These are phyloP conservation scores for Polymixis lichenea DNA, from an alignment of 2,888 invertebrate species.

Conservation along the genomic window DNA sequence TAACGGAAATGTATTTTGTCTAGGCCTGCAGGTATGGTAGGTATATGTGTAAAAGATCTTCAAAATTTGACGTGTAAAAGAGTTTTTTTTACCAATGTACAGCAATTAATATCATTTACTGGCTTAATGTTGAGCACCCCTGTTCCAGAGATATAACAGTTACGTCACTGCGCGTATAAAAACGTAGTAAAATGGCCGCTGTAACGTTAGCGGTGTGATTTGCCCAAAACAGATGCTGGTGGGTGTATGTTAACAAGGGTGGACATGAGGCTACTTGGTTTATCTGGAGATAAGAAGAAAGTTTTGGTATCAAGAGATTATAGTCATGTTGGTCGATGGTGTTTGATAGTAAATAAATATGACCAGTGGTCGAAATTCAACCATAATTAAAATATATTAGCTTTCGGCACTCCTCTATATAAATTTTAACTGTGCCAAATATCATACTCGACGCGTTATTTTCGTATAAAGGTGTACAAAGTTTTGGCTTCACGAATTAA, in stretches of 20 bases:
- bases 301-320: neutral
- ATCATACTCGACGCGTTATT: too few relatives aligned
- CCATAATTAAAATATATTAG: too few relatives aligned
- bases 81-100: neutral
- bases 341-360: neutral
- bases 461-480: too few relatives aligned
- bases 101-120: neutral
- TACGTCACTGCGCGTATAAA: conserved; percentile 60
- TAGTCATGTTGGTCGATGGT: neutral
- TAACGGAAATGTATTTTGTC: too few relatives aligned
- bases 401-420: too few relatives aligned
- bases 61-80: neutral
- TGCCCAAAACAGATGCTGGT: conserved; percentile 50
- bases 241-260: conserved; percentile 14
- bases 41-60: neutral
- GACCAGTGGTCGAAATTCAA: too few relatives aligned
- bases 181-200: conserved; percentile 56
- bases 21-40: too few relatives aligned
- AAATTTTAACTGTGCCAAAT: too few relatives aligned
- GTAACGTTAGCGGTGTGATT: conserved; percentile 38
- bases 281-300: neutral
- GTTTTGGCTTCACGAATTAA: too few relatives aligned
- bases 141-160: conserved; percentile 33
- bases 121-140: conserved; percentile 30
- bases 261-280: neutral